Evolutionary conservation across 2,113 vertebrate species (phyloP).

Genomic region (Tachuris rubrigastra): DNA sequence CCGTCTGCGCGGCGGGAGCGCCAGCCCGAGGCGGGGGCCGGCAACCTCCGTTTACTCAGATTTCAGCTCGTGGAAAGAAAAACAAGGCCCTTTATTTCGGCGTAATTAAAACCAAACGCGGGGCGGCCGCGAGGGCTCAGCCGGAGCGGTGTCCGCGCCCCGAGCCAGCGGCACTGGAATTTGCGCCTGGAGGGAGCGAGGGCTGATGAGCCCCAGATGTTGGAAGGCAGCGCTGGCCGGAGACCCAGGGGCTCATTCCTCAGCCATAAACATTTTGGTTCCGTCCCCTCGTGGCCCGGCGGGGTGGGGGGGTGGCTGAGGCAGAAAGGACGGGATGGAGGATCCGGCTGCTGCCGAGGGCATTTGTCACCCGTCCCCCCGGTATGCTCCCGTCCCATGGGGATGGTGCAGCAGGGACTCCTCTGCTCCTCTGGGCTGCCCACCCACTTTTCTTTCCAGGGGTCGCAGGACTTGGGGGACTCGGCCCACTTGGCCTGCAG

Average conservation of each 20-base stretch:
- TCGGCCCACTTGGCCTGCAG: slow-evolving; percentile 37
- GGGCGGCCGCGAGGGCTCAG: slow-evolving; percentile 17
- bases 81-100: slow-evolving; percentile 58
- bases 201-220: slow-evolving; percentile 70
- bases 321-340: neutral
- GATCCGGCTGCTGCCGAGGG: neutral
- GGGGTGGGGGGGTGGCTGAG: neutral
- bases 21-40: neutral
- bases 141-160: slow-evolving; percentile 23
- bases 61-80: slow-evolving; percentile 60
- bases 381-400: accelerated
- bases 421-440: neutral
- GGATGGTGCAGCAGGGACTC: neutral
- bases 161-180: slow-evolving; percentile 70
- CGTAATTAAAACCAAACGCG: slow-evolving; percentile 69
- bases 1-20: neutral
- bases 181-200: slow-evolving; percentile 60
- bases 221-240: slow-evolving; percentile 19
- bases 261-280: slow-evolving; percentile 39
- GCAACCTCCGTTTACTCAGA: slow-evolving; percentile 52
- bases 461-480: slow-evolving; percentile 54
- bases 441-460: slow-evolving; percentile 24
- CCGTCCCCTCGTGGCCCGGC: neutral
- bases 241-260: slow-evolving; percentile 55
- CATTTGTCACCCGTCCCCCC: accelerated